Percentiles rank a stretch among this genome's conserved stretches.
Conservation (phyloP, 2,113 vertebrate genomes). For the Equus quagga region DNA sequence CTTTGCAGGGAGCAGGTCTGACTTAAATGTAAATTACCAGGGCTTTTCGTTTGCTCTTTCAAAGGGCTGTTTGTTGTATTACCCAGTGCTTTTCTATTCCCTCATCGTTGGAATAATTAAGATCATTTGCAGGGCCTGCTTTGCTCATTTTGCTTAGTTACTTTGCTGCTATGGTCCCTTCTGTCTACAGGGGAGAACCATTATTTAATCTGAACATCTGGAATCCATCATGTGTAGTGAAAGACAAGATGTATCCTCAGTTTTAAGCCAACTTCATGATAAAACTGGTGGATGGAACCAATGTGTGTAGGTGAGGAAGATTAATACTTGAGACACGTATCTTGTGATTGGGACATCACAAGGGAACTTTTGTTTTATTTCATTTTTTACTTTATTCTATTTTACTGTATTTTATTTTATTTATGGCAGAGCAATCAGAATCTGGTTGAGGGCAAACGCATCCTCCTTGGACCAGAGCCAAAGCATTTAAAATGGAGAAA, state of each 20-base stretch:
- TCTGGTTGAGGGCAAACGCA: constrained; percentile 10
- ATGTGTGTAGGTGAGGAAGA: constrained; percentile 70
- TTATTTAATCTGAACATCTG: constrained; percentile 86
- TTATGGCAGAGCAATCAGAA: background rate
- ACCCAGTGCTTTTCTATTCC: constrained; percentile 64
- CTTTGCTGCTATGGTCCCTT: constrained; percentile 82
- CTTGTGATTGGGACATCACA: constrained; percentile 49
- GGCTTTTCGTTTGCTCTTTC: constrained; percentile 76
- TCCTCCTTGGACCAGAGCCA: background rate
- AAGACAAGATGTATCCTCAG: constrained; percentile 86
- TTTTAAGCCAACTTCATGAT: constrained; percentile 81
- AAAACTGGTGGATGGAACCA: constrained; percentile 85
- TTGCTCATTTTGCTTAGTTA: constrained; percentile 84
- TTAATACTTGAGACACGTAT: constrained; percentile 53
- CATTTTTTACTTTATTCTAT: constrained; percentile 27
- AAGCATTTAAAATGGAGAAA: constrained; percentile 34
- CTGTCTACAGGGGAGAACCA: constrained; percentile 82
- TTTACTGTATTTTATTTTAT: constrained; percentile 54
- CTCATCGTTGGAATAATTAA: constrained; percentile 82
- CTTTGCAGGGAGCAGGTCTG: constrained; percentile 57
- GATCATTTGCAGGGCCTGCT: constrained; percentile 82
- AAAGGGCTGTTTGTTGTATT: constrained; percentile 76
- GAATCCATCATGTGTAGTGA: constrained; percentile 85
- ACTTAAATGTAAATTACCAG: constrained; percentile 71
- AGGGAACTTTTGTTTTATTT: constrained; percentile 56